A percentile compares a stretch with the other conserved stretches of the same genome.
Conservation (phyloP, 2,888 invertebrate genomes). For the Phrixothrix hirtus region DNA sequence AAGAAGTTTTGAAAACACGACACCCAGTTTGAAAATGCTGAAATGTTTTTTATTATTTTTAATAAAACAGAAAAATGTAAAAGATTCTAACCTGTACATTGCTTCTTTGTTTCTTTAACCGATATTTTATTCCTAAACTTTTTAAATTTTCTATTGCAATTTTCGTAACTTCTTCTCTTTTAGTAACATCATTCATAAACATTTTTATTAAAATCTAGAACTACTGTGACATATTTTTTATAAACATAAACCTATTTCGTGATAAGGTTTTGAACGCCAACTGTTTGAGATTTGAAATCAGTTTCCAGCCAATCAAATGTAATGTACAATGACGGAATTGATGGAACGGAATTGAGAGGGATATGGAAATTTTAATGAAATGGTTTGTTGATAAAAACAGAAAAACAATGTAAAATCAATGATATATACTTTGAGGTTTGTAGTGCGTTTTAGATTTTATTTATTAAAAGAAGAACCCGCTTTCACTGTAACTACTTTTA, state of each 20-base stretch:
- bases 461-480: too few relatives aligned
- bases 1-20: conserved; percentile 61
- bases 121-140: conserved; percentile 71
- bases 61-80: conserved; percentile 14
- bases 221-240: not conserved
- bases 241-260: too few relatives aligned
- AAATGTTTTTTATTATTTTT: conserved; percentile 22
- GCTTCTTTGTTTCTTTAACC: conserved; percentile 67
- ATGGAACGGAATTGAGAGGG: too few relatives aligned
- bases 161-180: conserved; percentile 60
- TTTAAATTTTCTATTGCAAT: conserved; percentile 69
- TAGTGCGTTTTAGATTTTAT: too few relatives aligned
- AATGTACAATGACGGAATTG: too few relatives aligned
- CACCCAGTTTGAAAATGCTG: conserved; percentile 45
- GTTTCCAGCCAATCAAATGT: conserved; percentile 4
- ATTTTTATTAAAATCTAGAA: conserved; percentile 45
- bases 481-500: too few relatives aligned
- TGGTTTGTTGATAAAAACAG: too few relatives aligned
- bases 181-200: conserved; percentile 61
- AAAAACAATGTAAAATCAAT: too few relatives aligned
- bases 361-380: too few relatives aligned
- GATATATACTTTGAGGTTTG: too few relatives aligned
- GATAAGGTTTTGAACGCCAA: too few relatives aligned
- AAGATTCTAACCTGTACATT: conserved; percentile 54
- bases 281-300: conserved; percentile 8